phyloP scores from a whole-genome alignment of 2,113 vertebrate species.

The Prunella fulvescens region DNA sequence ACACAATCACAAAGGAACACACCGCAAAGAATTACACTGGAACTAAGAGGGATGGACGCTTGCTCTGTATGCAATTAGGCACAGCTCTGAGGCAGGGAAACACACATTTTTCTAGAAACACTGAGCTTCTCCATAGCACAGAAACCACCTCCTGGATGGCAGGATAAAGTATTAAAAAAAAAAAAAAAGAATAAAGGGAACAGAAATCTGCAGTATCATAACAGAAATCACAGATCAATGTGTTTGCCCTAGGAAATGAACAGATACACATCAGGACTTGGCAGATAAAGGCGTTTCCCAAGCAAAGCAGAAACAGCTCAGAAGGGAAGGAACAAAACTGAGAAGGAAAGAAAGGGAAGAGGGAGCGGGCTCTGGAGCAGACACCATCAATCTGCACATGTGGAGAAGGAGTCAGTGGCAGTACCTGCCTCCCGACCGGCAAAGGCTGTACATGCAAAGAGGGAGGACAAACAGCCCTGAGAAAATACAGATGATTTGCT shows the following conservation, averaged over 20 bases:
- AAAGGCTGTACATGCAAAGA: neutral
- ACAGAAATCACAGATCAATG: slow-evolving; percentile 63
- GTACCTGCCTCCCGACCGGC: slow-evolving; percentile 29
- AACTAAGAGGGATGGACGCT: slow-evolving; percentile 41
- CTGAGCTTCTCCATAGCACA: neutral
- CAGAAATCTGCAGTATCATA: slow-evolving; percentile 44
- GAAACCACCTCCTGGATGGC: slow-evolving; percentile 34
- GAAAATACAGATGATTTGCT: slow-evolving; percentile 46
- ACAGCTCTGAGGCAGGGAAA: slow-evolving; percentile 50
- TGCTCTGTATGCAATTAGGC: slow-evolving; percentile 8
- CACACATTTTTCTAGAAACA: slow-evolving; percentile 17
- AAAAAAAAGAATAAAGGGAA: neutral
- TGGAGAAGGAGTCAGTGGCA: slow-evolving; percentile 12
- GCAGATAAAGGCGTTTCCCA: slow-evolving; percentile 50
- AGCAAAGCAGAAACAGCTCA: slow-evolving; percentile 52
- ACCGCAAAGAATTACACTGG: slow-evolving; percentile 50
- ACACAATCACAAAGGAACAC: slow-evolving; percentile 59
- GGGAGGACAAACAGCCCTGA: slow-evolving; percentile 51
- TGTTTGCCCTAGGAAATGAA: slow-evolving; percentile 51
- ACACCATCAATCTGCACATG: slow-evolving; percentile 32
- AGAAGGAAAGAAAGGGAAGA: neutral
- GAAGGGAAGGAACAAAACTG: slow-evolving; percentile 31
- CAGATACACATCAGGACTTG: slow-evolving; percentile 58
- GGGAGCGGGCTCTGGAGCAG: neutral
- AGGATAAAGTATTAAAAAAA: neutral